phyloP scores from a whole-genome alignment of 1,140 invertebrate species.

The Conus ventricosus region DNA sequence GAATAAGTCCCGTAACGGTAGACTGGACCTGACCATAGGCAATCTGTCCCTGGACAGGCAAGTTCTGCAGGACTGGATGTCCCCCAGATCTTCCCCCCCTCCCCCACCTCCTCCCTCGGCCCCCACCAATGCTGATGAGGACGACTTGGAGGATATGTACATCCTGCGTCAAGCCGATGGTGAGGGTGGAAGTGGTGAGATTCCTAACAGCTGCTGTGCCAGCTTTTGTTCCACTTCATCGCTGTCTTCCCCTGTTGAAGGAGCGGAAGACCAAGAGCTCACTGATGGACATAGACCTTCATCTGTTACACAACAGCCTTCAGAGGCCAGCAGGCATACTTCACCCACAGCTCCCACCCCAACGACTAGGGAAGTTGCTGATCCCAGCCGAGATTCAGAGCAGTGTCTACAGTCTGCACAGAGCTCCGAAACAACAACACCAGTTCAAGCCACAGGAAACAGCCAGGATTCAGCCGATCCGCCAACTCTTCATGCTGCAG shows the following conservation, averaged over 20 bases:
- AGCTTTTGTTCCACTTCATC: not conserved
- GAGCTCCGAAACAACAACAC: not conserved
- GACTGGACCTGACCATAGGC: not conserved
- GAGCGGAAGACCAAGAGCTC: too few relatives aligned
- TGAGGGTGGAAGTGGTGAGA: not conserved
- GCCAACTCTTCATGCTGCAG: too few relatives aligned
- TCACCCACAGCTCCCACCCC: not conserved
- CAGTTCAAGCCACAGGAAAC: too few relatives aligned
- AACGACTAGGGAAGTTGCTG: not conserved
- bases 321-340: too few relatives aligned
- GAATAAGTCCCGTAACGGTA: not conserved
- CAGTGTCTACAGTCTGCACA: not conserved
- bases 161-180: not conserved
- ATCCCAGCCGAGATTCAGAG: not conserved
- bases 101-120: conserved; percentile 14
- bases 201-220: not conserved
- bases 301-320: too few relatives aligned
- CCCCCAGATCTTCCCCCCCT: not conserved
- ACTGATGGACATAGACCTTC: too few relatives aligned
- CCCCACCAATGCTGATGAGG: not conserved
- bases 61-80: not conserved
- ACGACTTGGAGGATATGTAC: not conserved
- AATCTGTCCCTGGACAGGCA: not conserved
- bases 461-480: too few relatives aligned
- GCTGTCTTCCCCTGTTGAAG: not conserved